A percentile compares a stretch with the other conserved stretches of the same genome.
Evolutionary conservation across 1,140 invertebrate species (phyloP).

Genomic region (Mycetomoellerius zeteki): DNA sequence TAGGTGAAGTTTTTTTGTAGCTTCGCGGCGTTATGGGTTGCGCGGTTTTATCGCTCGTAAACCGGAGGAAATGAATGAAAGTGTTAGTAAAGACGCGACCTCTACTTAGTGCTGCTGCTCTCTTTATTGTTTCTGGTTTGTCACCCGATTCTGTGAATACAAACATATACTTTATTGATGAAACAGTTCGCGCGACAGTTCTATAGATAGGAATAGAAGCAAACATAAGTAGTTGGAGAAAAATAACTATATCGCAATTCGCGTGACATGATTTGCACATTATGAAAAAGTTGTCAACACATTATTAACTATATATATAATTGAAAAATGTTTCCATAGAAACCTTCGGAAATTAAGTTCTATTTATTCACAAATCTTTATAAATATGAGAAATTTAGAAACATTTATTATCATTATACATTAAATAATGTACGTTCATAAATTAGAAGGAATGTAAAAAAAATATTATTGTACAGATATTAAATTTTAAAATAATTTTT

Average conservation of each 20-base stretch:
- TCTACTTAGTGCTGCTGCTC: neutral
- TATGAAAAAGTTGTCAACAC: neutral
- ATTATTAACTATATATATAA: neutral
- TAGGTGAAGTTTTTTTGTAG: slow-evolving; percentile 30
- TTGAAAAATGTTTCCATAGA: neutral
- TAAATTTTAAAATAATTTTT: slow-evolving; percentile 25
- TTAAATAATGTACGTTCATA: neutral
- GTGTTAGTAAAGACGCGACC: slow-evolving; percentile 55
- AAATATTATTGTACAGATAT: neutral
- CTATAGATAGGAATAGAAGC: slow-evolving; percentile 20
- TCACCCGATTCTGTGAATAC: slow-evolving; percentile 8
- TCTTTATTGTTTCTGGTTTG: slow-evolving; percentile 65
- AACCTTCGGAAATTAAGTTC: neutral
- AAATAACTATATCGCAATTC: neutral
- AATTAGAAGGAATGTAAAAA: neutral
- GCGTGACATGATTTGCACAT: neutral
- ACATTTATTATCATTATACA: neutral
- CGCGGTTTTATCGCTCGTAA: slow-evolving; percentile 72
- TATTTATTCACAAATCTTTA: neutral
- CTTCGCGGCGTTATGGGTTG: slow-evolving; percentile 41
- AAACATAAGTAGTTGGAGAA: neutral
- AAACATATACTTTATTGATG: slow-evolving; percentile 18
- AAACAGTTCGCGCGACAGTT: slow-evolving; percentile 19
- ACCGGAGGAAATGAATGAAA: slow-evolving; percentile 72
- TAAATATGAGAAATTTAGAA: slow-evolving; percentile 11